A percentile compares a stretch with the other conserved stretches of the same genome.
These are phyloP conservation scores for Leistus spinibarbis DNA, from an alignment of 2,888 invertebrate genomes.

Conservation along the genomic window DNA sequence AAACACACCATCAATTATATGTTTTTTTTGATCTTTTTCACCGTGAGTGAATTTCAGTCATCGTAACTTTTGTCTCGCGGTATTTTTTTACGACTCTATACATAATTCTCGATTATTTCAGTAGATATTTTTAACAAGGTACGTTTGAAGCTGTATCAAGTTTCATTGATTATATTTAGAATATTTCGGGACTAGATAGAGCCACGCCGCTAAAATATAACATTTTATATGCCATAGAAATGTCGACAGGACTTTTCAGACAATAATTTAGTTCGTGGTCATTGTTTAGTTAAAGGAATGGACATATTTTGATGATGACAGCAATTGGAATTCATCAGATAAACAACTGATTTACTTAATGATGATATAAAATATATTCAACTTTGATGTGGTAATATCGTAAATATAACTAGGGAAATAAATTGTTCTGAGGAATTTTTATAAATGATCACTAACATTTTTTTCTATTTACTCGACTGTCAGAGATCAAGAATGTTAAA, in stretches of 20 bases:
- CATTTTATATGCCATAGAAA: conserved; percentile 9
- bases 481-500: background rate
- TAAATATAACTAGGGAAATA: background rate
- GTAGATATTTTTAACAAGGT: background rate
- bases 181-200: background rate
- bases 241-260: background rate
- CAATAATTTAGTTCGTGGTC: background rate
- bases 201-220: background rate
- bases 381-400: background rate
- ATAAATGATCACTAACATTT: background rate
- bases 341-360: background rate
- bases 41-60: background rate
- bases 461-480: too few species aligned
- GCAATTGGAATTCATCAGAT: background rate
- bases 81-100: conserved; percentile 1
- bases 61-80: background rate
- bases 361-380: background rate
- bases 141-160: conserved; percentile 3
- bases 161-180: conserved; percentile 14
- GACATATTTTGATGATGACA: background rate
- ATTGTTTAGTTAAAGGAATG: background rate
- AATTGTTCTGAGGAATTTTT: background rate
- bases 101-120: conserved; percentile 1
- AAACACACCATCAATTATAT: too few species aligned
- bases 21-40: too few species aligned